Conservation (phyloP, 1,140 invertebrate species). For the Antheraea pernyi region DNA sequence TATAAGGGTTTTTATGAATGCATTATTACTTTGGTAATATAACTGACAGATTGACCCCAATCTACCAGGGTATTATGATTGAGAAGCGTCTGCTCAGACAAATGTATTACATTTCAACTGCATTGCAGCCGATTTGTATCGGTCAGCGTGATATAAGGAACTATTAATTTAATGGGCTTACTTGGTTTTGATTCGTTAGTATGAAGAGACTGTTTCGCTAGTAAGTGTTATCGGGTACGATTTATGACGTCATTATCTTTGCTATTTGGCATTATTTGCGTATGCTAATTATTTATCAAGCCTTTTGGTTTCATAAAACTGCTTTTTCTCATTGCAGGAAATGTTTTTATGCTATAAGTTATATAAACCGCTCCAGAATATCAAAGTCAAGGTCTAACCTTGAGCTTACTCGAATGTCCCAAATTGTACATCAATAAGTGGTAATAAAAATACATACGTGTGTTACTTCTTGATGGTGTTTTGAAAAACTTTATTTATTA, state of each 20-base stretch:
- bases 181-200: background rate
- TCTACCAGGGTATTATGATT: conserved; percentile 38
- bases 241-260: conserved; percentile 1
- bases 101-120: conserved; percentile 35
- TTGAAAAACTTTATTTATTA: too few species aligned
- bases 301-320: too few species aligned
- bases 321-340: too few species aligned
- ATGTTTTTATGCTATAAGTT: too few species aligned
- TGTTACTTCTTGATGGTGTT: too few species aligned
- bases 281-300: too few species aligned
- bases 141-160: conserved; percentile 40
- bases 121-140: conserved; percentile 40
- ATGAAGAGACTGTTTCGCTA: background rate
- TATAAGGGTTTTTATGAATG: conserved; percentile 2
- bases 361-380: too few species aligned
- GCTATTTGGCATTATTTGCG: background rate
- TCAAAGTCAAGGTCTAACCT: too few species aligned
- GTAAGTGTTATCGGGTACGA: background rate
- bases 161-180: conserved; percentile 32
- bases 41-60: conserved; percentile 39
- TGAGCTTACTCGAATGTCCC: too few species aligned
- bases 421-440: too few species aligned
- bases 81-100: conserved; percentile 38
- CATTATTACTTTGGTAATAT: background rate
- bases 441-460: too few species aligned